phyloP scores from a whole-genome alignment of 2,888 invertebrate genomes.

The Cinara cedri region DNA sequence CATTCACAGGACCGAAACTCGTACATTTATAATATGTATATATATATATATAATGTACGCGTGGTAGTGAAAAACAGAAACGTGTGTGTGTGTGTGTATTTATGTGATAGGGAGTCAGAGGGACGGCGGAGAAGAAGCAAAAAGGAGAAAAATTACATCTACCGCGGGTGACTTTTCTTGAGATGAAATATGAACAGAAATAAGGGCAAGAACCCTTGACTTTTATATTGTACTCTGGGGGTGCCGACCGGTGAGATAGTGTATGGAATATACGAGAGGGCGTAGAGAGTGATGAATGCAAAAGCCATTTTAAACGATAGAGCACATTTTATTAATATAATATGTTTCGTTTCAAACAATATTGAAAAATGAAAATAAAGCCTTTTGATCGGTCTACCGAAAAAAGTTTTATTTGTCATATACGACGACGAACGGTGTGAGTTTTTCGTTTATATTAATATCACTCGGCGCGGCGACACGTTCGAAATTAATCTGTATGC shows the following conservation, averaged over 20 bases:
- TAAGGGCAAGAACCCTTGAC: slow-evolving; percentile 28
- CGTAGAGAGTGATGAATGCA: slow-evolving; percentile 36
- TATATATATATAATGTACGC: no score
- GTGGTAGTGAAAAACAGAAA: not conserved
- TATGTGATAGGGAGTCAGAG: no score
- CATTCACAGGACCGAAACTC: not conserved
- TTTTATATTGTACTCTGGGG: slow-evolving; percentile 31
- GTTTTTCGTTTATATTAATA: not conserved
- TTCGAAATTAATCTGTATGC: slow-evolving; percentile 6
- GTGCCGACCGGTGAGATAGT: not conserved
- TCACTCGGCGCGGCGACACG: not conserved
- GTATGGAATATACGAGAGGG: not conserved
- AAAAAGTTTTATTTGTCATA: slow-evolving; percentile 18
- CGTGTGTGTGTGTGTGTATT: not conserved
- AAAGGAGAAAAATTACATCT: slow-evolving; percentile 15
- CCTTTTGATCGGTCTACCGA: slow-evolving; percentile 12
- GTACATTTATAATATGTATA: not conserved
- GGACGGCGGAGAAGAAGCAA: not conserved
- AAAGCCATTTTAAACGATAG: slow-evolving; percentile 33
- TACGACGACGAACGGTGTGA: not conserved
- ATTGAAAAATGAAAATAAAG: not conserved
- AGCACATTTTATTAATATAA: slow-evolving; percentile 24
- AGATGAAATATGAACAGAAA: slow-evolving; percentile 43
- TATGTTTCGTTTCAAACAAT: not conserved
- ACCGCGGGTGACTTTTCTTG: not conserved